Evolutionary conservation across 2,797 vertebrate genomes (phyloP).

Genomic region (Distichodus sexfasciatus): DNA sequence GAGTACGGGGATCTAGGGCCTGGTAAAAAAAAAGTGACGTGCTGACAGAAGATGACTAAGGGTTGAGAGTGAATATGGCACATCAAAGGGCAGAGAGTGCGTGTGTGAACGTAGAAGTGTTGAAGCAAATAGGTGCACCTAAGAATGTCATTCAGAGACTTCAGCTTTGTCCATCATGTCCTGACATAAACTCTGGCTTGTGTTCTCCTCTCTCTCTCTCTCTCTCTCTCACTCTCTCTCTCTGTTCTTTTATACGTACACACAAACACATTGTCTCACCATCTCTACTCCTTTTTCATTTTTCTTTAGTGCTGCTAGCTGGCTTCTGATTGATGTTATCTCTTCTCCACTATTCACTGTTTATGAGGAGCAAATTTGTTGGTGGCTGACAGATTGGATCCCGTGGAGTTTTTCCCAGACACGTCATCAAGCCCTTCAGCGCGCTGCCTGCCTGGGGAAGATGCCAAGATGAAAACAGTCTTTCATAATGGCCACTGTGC

Average conservation of each 20-base stretch:
- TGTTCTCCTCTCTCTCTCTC: background rate
- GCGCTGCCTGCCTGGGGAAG: background rate
- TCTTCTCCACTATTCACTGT: slow-evolving; percentile 7
- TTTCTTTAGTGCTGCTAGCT: background rate
- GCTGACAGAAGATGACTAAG: slow-evolving; percentile 60
- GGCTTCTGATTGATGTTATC: slow-evolving; percentile 1
- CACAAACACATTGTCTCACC: no score
- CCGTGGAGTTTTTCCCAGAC: background rate
- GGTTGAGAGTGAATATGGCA: slow-evolving; percentile 47
- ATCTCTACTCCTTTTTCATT: background rate
- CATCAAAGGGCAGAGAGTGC: slow-evolving; percentile 40
- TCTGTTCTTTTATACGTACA: background rate
- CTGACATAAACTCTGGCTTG: background rate
- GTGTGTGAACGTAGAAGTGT: slow-evolving; percentile 24
- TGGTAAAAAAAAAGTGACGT: slow-evolving; percentile 57
- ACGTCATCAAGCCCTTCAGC: background rate
- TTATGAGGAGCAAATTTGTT: slow-evolving; percentile 10
- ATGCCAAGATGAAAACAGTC: background rate
- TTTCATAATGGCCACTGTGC: background rate
- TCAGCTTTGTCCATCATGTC: background rate
- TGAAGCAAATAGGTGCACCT: slow-evolving; percentile 16
- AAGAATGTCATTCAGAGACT: slow-evolving; percentile 4
- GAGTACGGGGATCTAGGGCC: slow-evolving; percentile 47
- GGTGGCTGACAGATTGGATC: slow-evolving; percentile 6
- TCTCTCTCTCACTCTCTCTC: background rate